These are phyloP conservation scores for Trissolcus basalis DNA, from an alignment of 1,140 invertebrate genomes.

Conservation along the genomic window DNA sequence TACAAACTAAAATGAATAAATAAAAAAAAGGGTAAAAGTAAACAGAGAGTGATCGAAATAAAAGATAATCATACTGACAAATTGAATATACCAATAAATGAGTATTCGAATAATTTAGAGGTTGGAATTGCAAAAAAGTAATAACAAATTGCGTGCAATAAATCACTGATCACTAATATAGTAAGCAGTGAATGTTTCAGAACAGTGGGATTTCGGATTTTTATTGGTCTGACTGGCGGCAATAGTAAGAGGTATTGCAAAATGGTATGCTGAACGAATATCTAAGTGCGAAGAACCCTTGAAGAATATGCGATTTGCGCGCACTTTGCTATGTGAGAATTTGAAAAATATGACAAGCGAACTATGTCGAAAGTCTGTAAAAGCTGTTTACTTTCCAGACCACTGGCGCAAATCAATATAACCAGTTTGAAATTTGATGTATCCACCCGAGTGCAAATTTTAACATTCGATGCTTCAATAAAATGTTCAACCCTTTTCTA, in stretches of 20 bases:
- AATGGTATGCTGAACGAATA: conserved; percentile 8
- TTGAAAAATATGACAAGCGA: conserved; percentile 56
- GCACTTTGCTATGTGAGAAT: conserved; percentile 41
- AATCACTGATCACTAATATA: too few species aligned
- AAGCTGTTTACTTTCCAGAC: conserved; percentile 57
- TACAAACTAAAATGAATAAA: too few species aligned
- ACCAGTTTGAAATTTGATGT: background rate
- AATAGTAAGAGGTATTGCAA: conserved; percentile 23
- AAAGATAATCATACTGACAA: too few species aligned
- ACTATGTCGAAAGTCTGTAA: conserved; percentile 52
- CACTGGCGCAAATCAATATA: conserved; percentile 55
- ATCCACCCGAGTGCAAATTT: conserved; percentile 38
- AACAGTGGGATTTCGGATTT: conserved; percentile 5
- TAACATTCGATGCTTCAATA: conserved; percentile 24
- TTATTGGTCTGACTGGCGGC: conserved; percentile 7
- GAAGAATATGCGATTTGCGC: conserved; percentile 11
- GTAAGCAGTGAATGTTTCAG: conserved; percentile 7
- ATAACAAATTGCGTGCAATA: too few species aligned
- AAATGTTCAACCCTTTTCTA: too few species aligned
- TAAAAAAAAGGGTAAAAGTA: too few species aligned
- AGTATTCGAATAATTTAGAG: too few species aligned
- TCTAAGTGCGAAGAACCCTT: conserved; percentile 22
- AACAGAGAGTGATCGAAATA: too few species aligned
- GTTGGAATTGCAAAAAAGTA: too few species aligned
- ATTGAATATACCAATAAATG: too few species aligned